phyloP scores from a whole-genome alignment of 2,888 invertebrate genomes.

The Caenorhabditis afra region DNA sequence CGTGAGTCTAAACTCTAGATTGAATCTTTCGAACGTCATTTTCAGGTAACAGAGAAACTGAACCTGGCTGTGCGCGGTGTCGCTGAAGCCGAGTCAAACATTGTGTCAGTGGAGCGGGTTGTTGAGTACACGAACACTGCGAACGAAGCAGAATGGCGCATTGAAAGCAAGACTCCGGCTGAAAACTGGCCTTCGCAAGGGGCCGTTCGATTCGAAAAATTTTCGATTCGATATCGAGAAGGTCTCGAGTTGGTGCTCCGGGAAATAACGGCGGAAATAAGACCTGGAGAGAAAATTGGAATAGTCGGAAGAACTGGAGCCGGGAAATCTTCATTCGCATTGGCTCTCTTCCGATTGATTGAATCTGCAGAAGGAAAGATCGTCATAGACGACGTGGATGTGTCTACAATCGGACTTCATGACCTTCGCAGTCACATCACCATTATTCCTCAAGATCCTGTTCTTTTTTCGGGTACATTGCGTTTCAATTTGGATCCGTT shows the following conservation, averaged over 20 bases:
- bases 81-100: conserved; percentile 84
- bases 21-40: conserved; percentile 83
- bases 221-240: conserved; percentile 76
- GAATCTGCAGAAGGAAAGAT: conserved; percentile 88
- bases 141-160: conserved; percentile 81
- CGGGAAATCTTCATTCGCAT: conserved; percentile 90
- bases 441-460: conserved; percentile 89
- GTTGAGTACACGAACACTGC: conserved; percentile 80
- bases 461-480: conserved; percentile 92
- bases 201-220: conserved; percentile 75
- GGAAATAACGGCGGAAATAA: conserved; percentile 87
- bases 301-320: no score
- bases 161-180: conserved; percentile 72
- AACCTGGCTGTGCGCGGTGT: conserved; percentile 92
- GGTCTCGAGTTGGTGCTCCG: conserved; percentile 88
- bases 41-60: conserved; percentile 86
- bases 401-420: no score
- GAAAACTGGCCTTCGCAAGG: conserved; percentile 74
- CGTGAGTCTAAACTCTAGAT: background rate
- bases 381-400: conserved; percentile 85
- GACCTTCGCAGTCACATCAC: conserved; percentile 88
- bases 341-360: conserved; percentile 91
- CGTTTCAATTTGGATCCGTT: conserved; percentile 95
- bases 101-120: conserved; percentile 80
- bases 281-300: conserved; percentile 66